Conservation (phyloP, 2,888 invertebrate species). For the Pachycephus smyrnensis region DNA sequence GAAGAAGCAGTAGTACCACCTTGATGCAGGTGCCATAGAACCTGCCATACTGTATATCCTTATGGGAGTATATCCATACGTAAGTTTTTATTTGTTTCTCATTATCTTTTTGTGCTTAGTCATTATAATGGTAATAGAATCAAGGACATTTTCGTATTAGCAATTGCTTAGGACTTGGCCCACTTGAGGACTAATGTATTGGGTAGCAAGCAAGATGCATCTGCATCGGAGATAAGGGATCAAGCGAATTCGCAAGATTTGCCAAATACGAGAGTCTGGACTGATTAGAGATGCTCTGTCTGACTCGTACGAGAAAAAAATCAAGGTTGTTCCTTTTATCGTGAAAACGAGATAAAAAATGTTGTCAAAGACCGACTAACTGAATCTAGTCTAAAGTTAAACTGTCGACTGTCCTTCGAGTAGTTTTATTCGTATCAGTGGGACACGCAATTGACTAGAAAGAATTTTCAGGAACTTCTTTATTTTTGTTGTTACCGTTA, state of each 20-base stretch:
- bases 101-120: background rate
- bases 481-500: background rate
- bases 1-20: background rate
- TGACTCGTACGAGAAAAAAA: background rate
- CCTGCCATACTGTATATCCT: background rate
- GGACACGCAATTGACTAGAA: background rate
- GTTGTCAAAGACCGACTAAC: background rate
- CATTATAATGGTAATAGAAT: background rate
- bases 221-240: background rate
- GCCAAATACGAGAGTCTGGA: background rate
- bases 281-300: background rate
- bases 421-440: background rate
- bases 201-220: background rate
- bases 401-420: background rate
- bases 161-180: background rate
- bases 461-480: background rate
- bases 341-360: background rate
- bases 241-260: background rate
- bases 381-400: background rate
- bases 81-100: background rate
- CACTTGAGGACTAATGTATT: background rate
- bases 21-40: background rate
- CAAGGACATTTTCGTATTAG: background rate
- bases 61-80: background rate
- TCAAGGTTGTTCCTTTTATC: background rate